Evolutionary conservation across 2,113 vertebrate genomes (phyloP).

Genomic region (Urocitellus parryii): DNA sequence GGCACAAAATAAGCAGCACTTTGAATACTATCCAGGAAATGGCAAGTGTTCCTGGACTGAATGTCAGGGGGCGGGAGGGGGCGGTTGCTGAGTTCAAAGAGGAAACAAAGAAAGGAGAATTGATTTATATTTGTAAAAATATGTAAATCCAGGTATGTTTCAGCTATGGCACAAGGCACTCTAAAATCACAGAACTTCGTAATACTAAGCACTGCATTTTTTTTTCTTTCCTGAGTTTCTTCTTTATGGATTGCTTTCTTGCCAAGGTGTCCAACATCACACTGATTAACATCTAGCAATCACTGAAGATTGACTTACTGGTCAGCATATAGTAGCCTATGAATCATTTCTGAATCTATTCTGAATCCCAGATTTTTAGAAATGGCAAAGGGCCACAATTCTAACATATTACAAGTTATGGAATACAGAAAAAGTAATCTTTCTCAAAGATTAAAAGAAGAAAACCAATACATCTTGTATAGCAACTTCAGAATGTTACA

Average conservation of each 20-base stretch:
- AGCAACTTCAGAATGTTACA: conserved; percentile 54
- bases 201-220: background rate
- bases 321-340: background rate
- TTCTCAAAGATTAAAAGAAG: conserved; percentile 62
- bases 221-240: conserved; percentile 24
- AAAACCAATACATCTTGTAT: conserved; percentile 37
- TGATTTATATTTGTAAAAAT: background rate
- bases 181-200: background rate
- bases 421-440: conserved; percentile 48
- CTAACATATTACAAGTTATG: conserved; percentile 23
- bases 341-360: conserved; percentile 53
- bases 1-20: background rate
- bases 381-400: conserved; percentile 12
- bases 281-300: conserved; percentile 25
- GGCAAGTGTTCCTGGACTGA: background rate
- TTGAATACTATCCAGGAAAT: background rate
- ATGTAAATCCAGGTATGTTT: background rate
- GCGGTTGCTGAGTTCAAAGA: background rate
- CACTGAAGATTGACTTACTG: conserved; percentile 6
- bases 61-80: background rate
- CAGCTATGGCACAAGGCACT: background rate
- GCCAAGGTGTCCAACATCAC: background rate
- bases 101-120: background rate
- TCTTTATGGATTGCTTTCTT: conserved; percentile 26
- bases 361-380: conserved; percentile 58